Evolutionary conservation across 2,113 vertebrate genomes (phyloP).

Genomic region (Cnemophilus loriae): DNA sequence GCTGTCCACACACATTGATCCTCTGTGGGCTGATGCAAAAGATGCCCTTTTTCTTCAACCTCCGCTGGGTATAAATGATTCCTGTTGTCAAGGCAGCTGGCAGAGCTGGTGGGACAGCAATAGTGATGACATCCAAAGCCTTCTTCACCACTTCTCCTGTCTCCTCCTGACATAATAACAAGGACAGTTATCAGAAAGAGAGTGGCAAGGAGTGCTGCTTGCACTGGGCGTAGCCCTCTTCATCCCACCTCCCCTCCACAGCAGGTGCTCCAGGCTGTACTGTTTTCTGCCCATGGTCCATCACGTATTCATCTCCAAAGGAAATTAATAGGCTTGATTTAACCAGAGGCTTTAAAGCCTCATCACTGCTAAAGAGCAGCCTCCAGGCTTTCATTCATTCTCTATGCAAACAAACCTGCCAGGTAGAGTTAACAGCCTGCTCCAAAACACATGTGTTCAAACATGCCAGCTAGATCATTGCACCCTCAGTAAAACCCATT

Average conservation of each 20-base stretch:
- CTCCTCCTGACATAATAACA: constrained; percentile 47
- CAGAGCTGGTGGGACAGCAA: constrained; percentile 77
- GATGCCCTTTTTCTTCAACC: constrained; percentile 75
- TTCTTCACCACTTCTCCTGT: constrained; percentile 72
- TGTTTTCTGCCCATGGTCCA: background rate
- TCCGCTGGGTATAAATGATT: constrained; percentile 75
- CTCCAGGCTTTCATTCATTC: background rate
- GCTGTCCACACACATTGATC: constrained; percentile 78
- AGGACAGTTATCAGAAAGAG: background rate
- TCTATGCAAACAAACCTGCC: background rate
- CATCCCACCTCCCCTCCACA: background rate
- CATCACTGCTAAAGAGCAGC: background rate
- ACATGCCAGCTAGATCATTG: background rate
- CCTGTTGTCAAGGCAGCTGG: constrained; percentile 79
- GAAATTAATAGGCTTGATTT: background rate
- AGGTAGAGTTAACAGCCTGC: background rate
- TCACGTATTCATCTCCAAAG: background rate
- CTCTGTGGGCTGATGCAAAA: constrained; percentile 81
- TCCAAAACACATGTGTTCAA: background rate
- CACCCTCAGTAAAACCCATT: background rate
- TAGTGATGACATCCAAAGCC: constrained; percentile 78
- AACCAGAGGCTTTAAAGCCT: background rate
- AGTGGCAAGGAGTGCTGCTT: background rate
- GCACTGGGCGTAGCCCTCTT: background rate
- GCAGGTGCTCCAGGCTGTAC: background rate